phyloP scores from a whole-genome alignment of 2,113 vertebrate genomes.

The Menidia beryllina region DNA sequence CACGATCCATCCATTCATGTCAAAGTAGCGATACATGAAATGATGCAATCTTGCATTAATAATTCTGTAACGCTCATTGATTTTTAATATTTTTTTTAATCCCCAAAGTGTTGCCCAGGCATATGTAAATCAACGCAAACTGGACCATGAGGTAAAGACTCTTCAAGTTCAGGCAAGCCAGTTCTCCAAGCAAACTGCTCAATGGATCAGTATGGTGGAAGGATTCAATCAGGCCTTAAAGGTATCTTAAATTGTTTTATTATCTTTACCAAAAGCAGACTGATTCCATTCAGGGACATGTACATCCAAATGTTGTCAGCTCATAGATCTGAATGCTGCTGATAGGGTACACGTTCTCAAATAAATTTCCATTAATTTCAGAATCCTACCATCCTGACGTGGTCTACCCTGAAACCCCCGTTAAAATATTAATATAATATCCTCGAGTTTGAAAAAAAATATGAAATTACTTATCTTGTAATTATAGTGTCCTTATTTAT shows the following conservation, averaged over 20 bases:
- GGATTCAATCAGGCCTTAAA: slow-evolving; percentile 97
- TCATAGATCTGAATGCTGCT: slow-evolving; percentile 9
- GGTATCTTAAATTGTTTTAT: slow-evolving; percentile 68
- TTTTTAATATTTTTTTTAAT: slow-evolving; percentile 18
- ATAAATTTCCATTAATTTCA: neutral
- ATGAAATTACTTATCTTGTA: neutral
- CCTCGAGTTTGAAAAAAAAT: neutral
- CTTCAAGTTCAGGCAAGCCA: slow-evolving; percentile 93
- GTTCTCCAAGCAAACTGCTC: slow-evolving; percentile 94
- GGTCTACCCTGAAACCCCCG: neutral
- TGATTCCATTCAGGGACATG: neutral
- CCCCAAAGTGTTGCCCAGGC: slow-evolving; percentile 90
- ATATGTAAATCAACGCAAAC: slow-evolving; percentile 94
- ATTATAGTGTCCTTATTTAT: neutral
- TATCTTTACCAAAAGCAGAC: slow-evolving; percentile 25
- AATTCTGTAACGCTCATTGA: neutral
- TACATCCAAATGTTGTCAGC: too few species aligned
- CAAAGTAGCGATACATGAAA: neutral
- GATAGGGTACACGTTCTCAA: slow-evolving; percentile 22
- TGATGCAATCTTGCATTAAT: neutral
- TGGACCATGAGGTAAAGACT: slow-evolving; percentile 96
- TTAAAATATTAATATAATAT: neutral
- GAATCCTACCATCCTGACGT: neutral
- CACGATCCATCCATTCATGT: neutral
- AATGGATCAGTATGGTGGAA: slow-evolving; percentile 97